A percentile compares a stretch with the other conserved stretches of the same genome.
These are phyloP conservation scores for Listrodromus nycthemerus DNA, from an alignment of 2,888 invertebrate species.

Conservation along the genomic window DNA sequence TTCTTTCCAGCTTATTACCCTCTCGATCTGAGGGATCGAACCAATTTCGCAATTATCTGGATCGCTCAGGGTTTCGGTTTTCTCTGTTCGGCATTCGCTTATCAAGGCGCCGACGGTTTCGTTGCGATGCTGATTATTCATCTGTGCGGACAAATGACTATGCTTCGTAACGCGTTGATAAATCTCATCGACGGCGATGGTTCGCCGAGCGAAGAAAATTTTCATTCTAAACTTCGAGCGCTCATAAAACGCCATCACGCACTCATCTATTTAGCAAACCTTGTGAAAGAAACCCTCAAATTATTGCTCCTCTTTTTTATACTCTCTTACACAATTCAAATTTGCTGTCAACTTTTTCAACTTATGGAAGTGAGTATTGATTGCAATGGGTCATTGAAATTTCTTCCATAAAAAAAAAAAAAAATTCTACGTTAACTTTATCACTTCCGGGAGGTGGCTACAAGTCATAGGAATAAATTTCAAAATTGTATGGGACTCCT, in stretches of 20 bases:
- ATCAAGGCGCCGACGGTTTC: neutral
- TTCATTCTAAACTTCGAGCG: neutral
- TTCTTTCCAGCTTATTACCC: slow-evolving; percentile 22
- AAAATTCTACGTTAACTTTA: neutral
- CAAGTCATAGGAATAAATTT: too few species aligned
- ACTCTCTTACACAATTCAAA: slow-evolving; percentile 1
- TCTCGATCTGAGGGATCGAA: slow-evolving; percentile 21
- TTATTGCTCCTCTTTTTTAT: slow-evolving; percentile 1
- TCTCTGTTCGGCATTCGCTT: neutral
- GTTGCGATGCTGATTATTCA: neutral
- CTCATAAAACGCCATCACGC: slow-evolving; percentile 1
- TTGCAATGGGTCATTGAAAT: neutral
- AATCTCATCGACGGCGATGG: neutral
- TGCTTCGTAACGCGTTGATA: neutral
- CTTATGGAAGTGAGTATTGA: neutral
- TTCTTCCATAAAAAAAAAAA: neutral
- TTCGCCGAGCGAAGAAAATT: neutral
- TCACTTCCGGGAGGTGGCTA: neutral
- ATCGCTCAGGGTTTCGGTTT: neutral
- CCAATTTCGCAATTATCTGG: too few species aligned
- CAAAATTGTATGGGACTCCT: neutral
- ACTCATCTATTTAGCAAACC: neutral
- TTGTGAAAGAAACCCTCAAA: neutral
- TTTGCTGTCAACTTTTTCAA: slow-evolving; percentile 1
- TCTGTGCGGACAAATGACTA: neutral